Conservation (phyloP, 2,888 invertebrate genomes). For the Oscheius sp. region DNA sequence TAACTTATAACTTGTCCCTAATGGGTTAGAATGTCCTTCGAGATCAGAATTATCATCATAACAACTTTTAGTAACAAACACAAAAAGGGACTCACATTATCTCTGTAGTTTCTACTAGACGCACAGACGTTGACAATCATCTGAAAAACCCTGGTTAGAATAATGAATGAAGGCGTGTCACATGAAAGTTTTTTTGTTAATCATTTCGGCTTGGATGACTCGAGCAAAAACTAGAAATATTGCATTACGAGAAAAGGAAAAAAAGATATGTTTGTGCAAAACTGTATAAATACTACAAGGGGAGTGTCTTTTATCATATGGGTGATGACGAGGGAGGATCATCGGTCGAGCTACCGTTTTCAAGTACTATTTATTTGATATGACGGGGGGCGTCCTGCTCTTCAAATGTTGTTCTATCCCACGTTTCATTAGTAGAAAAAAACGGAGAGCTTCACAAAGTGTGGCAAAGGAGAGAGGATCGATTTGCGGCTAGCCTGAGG, state of each 20-base stretch:
- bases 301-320: not conserved
- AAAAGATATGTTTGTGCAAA: not conserved
- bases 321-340: slow-evolving; percentile 22
- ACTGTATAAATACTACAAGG: not conserved
- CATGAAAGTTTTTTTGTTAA: not conserved
- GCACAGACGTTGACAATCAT: slow-evolving; percentile 27
- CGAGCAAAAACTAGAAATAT: no score
- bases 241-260: no score
- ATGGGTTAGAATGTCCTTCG: no score
- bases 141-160: slow-evolving; percentile 6
- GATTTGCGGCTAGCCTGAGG: slow-evolving; percentile 14
- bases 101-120: slow-evolving; percentile 14
- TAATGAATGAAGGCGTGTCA: not conserved
- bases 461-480: slow-evolving; percentile 18
- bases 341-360: slow-evolving; percentile 17
- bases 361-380: slow-evolving; percentile 3
- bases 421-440: no score
- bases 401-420: no score
- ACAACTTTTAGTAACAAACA: no score
- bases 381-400: slow-evolving; percentile 14
- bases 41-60: no score
- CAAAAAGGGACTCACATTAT: slow-evolving; percentile 7
- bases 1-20: no score
- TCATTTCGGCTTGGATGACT: not conserved
- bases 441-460: slow-evolving; percentile 13